phyloP scores from a whole-genome alignment of 2,888 invertebrate genomes.

The Scaeva pyrastri region DNA sequence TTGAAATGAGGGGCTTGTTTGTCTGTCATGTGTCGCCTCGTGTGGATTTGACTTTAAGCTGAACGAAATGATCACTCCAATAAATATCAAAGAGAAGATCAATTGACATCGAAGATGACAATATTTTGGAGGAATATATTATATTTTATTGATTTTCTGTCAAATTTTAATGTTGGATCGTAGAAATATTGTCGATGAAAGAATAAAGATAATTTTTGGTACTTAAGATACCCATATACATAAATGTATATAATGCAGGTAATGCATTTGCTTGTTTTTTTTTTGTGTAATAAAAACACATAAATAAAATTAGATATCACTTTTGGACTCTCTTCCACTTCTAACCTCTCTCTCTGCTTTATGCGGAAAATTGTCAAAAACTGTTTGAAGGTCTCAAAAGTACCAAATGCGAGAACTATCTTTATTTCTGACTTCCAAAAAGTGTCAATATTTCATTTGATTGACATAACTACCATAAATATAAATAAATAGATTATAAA shows the following conservation, averaged over 20 bases:
- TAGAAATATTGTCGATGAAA: background rate
- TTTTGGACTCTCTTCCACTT: no score
- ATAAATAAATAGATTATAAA: no score
- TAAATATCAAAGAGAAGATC: conserved; percentile 13
- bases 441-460: no score
- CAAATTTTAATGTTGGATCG: conserved; percentile 26
- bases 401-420: background rate
- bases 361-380: no score
- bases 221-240: background rate
- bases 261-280: no score
- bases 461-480: no score
- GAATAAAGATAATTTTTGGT: conserved; percentile 3
- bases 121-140: conserved; percentile 9
- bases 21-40: background rate
- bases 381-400: no score
- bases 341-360: no score
- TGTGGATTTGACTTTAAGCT: background rate
- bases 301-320: no score
- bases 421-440: background rate
- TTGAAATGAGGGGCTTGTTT: conserved; percentile 34
- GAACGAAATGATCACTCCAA: conserved; percentile 27
- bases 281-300: no score
- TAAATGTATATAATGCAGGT: no score
- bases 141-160: conserved; percentile 51
- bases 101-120: conserved; percentile 38